Base-by-base conservation (phyloP, 92 coral and sea anemone species). In the Siderastrea radians region DNA sequence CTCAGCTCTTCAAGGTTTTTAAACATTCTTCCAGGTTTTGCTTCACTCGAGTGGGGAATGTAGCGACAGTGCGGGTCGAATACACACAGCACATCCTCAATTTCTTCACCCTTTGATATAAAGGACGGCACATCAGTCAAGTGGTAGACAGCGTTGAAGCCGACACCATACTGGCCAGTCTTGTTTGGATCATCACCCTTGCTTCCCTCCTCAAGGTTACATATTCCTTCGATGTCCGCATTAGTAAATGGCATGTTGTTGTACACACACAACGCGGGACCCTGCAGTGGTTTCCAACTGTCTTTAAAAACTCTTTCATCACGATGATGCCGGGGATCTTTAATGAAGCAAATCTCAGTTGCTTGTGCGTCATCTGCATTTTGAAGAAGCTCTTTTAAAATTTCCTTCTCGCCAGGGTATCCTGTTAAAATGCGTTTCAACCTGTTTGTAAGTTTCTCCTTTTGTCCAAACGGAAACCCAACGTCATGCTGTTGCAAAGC, bases 281-380 rank as follows among this genome's bases (percentile, higher is more conserved):
- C 98, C 74, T 96, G 98, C n/a, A 96, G 85, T 0, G 95, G 90
- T 63, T 89, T 94, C 95, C 97, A 95, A 73, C 85, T 65, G 7
- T 94, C 90, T 78, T 91, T 94, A 81, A 96, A 87, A 47, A 96
- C 94, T 10, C 92, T 84, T 79, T 96, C 90, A 3, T 78, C 86
- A 9, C 89, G 91, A 68, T 94, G 99, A 0, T 80, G 83, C 4
- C 99, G 92, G 1, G 96, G 91, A 85, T 96, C 99, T 75, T 91
- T 81, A 74, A 96, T 95, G 85, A 96, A 96, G 68, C 95, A 94
- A 16, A 96, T 85, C 82, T 91, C 92, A 10, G 93, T 94, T 38
- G 99, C 99, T 59, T 91, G 86, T 0, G 96, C 94, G 65, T 96
- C 99, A 51, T 96, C 99, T 10, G 99, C 99, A 59, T 96, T 96